These are phyloP conservation scores for Condylura cristata DNA, from an alignment of 2,113 vertebrate species.

Conservation along the genomic window DNA sequence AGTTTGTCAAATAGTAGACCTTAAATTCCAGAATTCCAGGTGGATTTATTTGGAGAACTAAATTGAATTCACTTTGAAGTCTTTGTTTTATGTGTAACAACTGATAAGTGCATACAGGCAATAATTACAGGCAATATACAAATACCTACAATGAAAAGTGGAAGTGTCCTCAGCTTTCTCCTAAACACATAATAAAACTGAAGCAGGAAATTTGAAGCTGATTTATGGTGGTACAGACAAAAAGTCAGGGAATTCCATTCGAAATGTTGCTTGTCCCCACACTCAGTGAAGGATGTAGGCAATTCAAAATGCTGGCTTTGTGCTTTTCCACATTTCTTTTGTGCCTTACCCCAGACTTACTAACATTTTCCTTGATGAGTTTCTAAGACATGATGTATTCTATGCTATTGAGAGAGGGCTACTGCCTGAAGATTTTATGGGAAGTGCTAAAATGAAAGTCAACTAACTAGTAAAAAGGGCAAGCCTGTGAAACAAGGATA, in stretches of 20 bases:
- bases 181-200: not conserved
- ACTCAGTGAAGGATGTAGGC: not conserved
- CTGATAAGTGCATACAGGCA: not conserved
- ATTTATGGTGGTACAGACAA: not conserved
- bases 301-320: not conserved
- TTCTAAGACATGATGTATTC: not conserved
- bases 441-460: not conserved
- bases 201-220: not conserved
- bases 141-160: not conserved
- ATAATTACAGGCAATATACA: not conserved
- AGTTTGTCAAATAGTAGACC: not conserved
- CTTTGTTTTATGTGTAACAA: not conserved
- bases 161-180: not conserved
- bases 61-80: not conserved
- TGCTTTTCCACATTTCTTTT: not conserved
- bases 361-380: not conserved
- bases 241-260: not conserved
- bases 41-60: not conserved
- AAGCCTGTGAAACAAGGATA: not conserved
- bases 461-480: not conserved
- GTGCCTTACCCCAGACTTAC: not conserved
- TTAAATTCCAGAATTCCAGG: conserved; percentile 39
- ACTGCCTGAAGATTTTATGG: not conserved
- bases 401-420: not conserved
- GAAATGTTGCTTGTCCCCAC: not conserved